These are phyloP conservation scores for Blastobasis lacticolella DNA, from an alignment of 2,888 invertebrate genomes.

Conservation along the genomic window DNA sequence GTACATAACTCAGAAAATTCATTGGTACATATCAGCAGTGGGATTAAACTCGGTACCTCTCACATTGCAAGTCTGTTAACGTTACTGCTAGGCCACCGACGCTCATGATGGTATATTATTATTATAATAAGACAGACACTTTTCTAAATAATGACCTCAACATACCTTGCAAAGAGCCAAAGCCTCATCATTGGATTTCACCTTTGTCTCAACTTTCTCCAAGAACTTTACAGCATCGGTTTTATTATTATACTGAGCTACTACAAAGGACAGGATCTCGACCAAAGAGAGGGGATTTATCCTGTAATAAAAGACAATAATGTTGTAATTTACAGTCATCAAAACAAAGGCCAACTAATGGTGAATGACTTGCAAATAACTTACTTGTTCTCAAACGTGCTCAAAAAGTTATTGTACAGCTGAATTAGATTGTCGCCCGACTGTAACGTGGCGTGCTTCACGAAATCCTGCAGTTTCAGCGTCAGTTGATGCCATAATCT, in stretches of 20 bases:
- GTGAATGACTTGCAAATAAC: slow-evolving; percentile 42
- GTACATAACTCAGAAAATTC: no score
- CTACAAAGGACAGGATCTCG: slow-evolving; percentile 86
- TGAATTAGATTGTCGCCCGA: slow-evolving; percentile 85
- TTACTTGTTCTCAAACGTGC: slow-evolving; percentile 96
- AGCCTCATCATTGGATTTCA: slow-evolving; percentile 90
- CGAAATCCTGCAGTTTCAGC: slow-evolving; percentile 84
- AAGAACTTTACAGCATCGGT: slow-evolving; percentile 91
- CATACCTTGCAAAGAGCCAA: slow-evolving; percentile 85
- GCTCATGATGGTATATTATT: no score
- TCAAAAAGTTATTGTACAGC: slow-evolving; percentile 92
- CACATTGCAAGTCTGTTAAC: no score
- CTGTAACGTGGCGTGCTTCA: slow-evolving; percentile 84
- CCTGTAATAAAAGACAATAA: slow-evolving; percentile 65
- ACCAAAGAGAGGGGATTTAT: slow-evolving; percentile 95
- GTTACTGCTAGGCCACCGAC: no score
- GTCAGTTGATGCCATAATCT: slow-evolving; percentile 98
- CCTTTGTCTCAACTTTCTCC: slow-evolving; percentile 90
- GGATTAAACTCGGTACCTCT: no score
- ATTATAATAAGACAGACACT: no score
- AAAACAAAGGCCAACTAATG: not conserved
- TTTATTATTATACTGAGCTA: slow-evolving; percentile 85
- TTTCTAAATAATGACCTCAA: not conserved
- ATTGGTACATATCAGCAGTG: no score
- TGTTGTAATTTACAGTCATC: not conserved